Conservation (phyloP, 2,888 invertebrate species). For the Mesodorylaimus sp. region DNA sequence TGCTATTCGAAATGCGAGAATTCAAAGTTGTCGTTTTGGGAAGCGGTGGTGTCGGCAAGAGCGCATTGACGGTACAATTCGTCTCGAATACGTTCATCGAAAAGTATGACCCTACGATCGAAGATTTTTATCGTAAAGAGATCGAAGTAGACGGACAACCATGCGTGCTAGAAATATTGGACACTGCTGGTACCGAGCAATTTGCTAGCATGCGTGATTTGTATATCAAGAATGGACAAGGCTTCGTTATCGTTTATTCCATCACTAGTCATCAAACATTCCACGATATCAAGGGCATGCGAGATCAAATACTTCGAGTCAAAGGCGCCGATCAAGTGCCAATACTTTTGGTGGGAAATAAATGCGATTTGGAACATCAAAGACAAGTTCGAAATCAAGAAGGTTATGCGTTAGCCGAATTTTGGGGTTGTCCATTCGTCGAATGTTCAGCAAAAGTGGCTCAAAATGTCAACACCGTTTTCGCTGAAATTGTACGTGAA, state of each 20-base stretch:
- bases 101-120: constrained; percentile 98
- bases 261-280: constrained; percentile 98
- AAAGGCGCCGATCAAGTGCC: constrained; percentile 87
- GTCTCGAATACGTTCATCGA: constrained; percentile 99
- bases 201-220: constrained; percentile 98
- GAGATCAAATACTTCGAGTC: constrained; percentile 86
- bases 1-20: too few species aligned
- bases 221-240: constrained; percentile 91
- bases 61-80: constrained; percentile 97
- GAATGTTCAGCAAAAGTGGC: constrained; percentile 97
- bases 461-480: constrained; percentile 90
- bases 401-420: constrained; percentile 70
- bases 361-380: constrained; percentile 92
- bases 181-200: constrained; percentile 96
- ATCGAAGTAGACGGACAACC: constrained; percentile 95
- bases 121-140: constrained; percentile 98
- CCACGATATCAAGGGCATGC: constrained; percentile 94
- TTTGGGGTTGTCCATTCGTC: constrained; percentile 92
- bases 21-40: constrained; percentile 99
- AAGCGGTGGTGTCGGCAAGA: constrained; percentile 98
- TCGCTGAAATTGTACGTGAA: constrained; percentile 98
- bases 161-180: constrained; percentile 94
- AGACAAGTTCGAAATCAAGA: constrained; percentile 72
- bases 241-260: constrained; percentile 55
- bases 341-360: constrained; percentile 93